These are phyloP conservation scores for Diacarnus erythraeanus DNA, from an alignment of 37 sponge, comb jelly and placozoan species.

Conservation along the genomic window DNA sequence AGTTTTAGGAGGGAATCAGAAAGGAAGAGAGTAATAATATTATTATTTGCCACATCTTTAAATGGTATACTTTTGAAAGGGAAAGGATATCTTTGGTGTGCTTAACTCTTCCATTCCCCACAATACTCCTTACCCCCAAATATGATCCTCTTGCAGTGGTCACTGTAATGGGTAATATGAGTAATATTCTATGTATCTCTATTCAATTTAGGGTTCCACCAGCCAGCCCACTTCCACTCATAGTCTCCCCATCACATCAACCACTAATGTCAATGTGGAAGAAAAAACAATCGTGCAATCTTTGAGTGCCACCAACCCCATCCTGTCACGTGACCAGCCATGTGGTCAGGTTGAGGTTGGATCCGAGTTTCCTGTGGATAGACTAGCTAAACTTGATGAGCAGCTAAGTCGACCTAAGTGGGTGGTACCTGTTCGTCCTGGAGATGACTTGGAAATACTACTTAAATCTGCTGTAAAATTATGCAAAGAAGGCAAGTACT, in stretches of 20 bases:
- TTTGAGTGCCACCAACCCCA: not conserved
- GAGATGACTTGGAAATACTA: conserved; percentile 75
- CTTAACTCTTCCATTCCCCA: not conserved
- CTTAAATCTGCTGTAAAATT: conserved; percentile 74
- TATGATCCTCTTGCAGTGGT: no score
- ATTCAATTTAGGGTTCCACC: no score
- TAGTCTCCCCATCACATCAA: no score
- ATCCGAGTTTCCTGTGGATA: conserved; percentile 59
- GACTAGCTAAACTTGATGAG: conserved; percentile 65
- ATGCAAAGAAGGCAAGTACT: conserved; percentile 68
- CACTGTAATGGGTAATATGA: no score
- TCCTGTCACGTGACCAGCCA: not conserved
- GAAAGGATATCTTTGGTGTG: no score
- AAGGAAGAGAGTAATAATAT: no score
- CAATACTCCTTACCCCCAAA: not conserved
- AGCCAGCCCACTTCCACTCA: not conserved
- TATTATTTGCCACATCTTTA: no score
- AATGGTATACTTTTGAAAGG: no score
- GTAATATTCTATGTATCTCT: no score
- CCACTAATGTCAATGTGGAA: not conserved
- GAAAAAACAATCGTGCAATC: not conserved
- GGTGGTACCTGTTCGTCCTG: conserved; percentile 91
- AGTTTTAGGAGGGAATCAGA: no score
- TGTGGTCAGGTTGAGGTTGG: not conserved
- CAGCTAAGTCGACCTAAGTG: conserved; percentile 78